These are phyloP conservation scores for Linepithema humile DNA, from an alignment of 1,140 invertebrate genomes.

Conservation along the genomic window DNA sequence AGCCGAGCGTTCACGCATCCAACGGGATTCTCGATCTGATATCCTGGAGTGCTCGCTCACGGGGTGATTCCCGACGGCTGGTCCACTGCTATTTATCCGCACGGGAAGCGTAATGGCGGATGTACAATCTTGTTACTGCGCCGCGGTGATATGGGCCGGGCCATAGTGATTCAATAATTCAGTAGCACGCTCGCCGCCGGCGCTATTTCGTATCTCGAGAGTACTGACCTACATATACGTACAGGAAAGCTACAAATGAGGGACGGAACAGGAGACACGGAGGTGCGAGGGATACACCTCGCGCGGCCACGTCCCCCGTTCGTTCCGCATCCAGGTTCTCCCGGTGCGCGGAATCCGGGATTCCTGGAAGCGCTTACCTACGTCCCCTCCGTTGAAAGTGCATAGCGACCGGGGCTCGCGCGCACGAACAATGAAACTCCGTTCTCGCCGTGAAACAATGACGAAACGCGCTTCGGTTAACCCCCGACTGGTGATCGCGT, in stretches of 20 bases:
- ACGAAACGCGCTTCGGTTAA: conserved; percentile 58
- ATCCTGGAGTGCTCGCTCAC: conserved; percentile 2
- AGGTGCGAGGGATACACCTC: conserved; percentile 24
- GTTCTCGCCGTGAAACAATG: conserved; percentile 49
- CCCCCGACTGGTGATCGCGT: conserved; percentile 36
- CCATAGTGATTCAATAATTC: conserved; percentile 65
- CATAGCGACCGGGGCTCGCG: conserved; percentile 11
- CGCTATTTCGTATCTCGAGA: conserved; percentile 55
- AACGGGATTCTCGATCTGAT: conserved; percentile 11
- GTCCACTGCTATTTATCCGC: conserved; percentile 47
- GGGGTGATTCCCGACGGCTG: conserved; percentile 2
- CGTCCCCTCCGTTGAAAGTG: conserved; percentile 2
- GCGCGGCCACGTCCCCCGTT: not conserved
- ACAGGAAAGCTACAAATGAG: conserved; percentile 33
- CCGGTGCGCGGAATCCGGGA: conserved; percentile 1
- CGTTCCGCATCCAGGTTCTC: conserved; percentile 35
- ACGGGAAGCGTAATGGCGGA: conserved; percentile 53
- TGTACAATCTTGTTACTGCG: conserved; percentile 58
- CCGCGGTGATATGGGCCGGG: conserved; percentile 49
- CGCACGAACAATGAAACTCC: conserved; percentile 59
- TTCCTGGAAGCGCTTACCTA: conserved; percentile 1
- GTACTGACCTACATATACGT: conserved; percentile 45
- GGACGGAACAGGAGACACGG: not conserved
- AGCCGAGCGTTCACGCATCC: not conserved
- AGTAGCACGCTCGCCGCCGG: conserved; percentile 52